Evolutionary conservation across 2,113 vertebrate species (phyloP).

Genomic region (Eidolon helvum): DNA sequence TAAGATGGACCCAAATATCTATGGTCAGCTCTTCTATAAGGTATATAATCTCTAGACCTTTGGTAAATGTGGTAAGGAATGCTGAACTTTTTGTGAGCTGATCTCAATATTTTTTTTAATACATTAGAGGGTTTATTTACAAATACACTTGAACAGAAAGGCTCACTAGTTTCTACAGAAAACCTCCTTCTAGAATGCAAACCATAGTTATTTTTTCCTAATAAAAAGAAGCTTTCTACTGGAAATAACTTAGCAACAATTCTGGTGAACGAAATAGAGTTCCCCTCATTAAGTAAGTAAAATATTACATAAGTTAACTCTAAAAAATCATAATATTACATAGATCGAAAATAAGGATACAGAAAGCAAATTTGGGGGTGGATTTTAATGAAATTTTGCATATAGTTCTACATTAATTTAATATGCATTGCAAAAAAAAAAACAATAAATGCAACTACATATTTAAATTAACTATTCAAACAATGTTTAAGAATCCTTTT

Average conservation of each 20-base stretch:
- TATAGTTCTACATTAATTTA: slow-evolving; percentile 71
- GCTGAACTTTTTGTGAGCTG: not conserved
- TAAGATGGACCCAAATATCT: not conserved
- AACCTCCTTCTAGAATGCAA: slow-evolving; percentile 42
- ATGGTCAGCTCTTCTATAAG: not conserved
- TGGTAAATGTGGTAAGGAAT: not conserved
- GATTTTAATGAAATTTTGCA: slow-evolving; percentile 73
- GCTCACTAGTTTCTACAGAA: slow-evolving; percentile 38
- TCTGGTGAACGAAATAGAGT: slow-evolving; percentile 22
- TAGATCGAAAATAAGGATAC: slow-evolving; percentile 64
- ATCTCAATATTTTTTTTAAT: slow-evolving; percentile 17
- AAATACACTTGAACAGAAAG: slow-evolving; percentile 73
- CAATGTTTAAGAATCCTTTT: slow-evolving; percentile 71
- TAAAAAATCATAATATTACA: slow-evolving; percentile 57
- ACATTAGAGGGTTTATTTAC: slow-evolving; percentile 78
- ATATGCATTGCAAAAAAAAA: slow-evolving; percentile 66
- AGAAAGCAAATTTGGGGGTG: slow-evolving; percentile 72
- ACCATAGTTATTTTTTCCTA: slow-evolving; percentile 61
- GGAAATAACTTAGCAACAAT: slow-evolving; percentile 47
- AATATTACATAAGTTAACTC: slow-evolving; percentile 64
- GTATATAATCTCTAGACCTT: not conserved
- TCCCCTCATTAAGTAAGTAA: slow-evolving; percentile 46
- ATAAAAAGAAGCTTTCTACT: slow-evolving; percentile 49
- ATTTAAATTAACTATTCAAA: slow-evolving; percentile 79
- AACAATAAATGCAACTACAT: slow-evolving; percentile 73